Conservation (phyloP, 2,113 vertebrate species). For the Azemiops feae region DNA sequence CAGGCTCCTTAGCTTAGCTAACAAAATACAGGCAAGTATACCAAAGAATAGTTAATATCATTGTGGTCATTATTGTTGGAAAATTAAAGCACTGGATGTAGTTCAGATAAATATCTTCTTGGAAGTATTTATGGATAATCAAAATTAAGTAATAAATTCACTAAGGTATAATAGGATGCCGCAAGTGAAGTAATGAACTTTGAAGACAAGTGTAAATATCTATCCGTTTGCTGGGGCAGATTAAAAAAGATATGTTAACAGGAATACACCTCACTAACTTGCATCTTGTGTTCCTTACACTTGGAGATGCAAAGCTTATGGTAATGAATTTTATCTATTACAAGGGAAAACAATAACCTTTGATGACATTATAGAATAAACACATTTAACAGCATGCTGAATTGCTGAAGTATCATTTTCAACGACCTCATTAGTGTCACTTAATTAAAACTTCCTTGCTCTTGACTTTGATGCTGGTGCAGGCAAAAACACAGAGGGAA, state of each 20-base stretch:
- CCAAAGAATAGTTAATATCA: not conserved
- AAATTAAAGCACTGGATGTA: not conserved
- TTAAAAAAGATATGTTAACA: slow-evolving; percentile 51
- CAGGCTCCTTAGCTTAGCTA: not conserved
- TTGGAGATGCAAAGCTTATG: slow-evolving; percentile 80
- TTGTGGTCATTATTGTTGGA: not conserved
- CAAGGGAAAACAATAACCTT: slow-evolving; percentile 82
- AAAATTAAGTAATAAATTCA: not conserved
- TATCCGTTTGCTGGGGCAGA: slow-evolving; percentile 67
- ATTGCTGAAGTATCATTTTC: slow-evolving; percentile 88
- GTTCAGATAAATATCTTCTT: not conserved
- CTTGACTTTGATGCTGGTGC: slow-evolving; percentile 90
- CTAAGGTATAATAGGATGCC: not conserved
- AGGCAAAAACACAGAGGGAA: slow-evolving; percentile 82
- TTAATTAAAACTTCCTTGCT: slow-evolving; percentile 92
- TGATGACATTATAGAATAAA: slow-evolving; percentile 91
- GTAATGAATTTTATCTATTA: slow-evolving; percentile 85
- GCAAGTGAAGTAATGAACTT: slow-evolving; percentile 45
- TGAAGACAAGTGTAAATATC: slow-evolving; percentile 66
- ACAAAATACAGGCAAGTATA: not conserved
- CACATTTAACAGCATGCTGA: slow-evolving; percentile 88
- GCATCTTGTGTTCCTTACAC: slow-evolving; percentile 68
- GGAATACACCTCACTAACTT: slow-evolving; percentile 76
- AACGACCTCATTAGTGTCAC: slow-evolving; percentile 94
- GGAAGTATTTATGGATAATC: slow-evolving; percentile 24